Evolutionary conservation across 2,888 invertebrate genomes (phyloP), one percentile per base, ranked within the genome.

Genomic region (Apoda limacodes): DNA sequence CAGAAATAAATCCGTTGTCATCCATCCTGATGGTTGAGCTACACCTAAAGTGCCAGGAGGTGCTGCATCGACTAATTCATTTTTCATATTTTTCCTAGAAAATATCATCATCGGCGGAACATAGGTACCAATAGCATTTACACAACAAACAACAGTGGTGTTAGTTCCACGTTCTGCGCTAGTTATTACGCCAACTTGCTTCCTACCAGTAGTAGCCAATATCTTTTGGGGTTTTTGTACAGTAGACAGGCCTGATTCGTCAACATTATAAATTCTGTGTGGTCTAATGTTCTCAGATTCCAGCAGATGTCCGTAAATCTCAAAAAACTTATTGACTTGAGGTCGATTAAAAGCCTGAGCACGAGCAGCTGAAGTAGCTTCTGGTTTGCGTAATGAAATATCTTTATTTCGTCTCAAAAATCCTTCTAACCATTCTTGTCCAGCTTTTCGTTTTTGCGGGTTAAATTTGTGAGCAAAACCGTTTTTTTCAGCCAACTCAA

Each of bases 201-300:
- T 70, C 17, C 48, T 37, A 4, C 64, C 62, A 35, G 49, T 65
- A 3, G 39, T 30, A 3, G 31, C 34, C 7, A 19, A 39, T 28
- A 19, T 62, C 55, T 37, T 40, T 36, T 35, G 63, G 33, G 30
- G 64, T 48, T 47, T 58, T 28, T 64, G 64, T 2, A 70, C 68
- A 3, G 65, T 72, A 12, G 61, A 55, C 4, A 67, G 35, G 0
- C 55, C 60, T 13, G 62, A 58, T 45, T 75, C 65, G 43, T 69
- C 65, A 4, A 29, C 31, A 12, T 40, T 38, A 22, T 53, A 65
- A 25, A 68, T 57, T 24, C 45, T n/a, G n/a, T 5, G 13, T 24
- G 24, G 20, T 9, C 9, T 11, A 5, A 22, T 9, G 9, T 22
- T 22, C 7, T 22, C 7, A 22, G 7, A 22, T n/a, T 22, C 9